Evolutionary conservation across 2,113 vertebrate species (phyloP).

Genomic region (Leucoraja erinaceus): DNA sequence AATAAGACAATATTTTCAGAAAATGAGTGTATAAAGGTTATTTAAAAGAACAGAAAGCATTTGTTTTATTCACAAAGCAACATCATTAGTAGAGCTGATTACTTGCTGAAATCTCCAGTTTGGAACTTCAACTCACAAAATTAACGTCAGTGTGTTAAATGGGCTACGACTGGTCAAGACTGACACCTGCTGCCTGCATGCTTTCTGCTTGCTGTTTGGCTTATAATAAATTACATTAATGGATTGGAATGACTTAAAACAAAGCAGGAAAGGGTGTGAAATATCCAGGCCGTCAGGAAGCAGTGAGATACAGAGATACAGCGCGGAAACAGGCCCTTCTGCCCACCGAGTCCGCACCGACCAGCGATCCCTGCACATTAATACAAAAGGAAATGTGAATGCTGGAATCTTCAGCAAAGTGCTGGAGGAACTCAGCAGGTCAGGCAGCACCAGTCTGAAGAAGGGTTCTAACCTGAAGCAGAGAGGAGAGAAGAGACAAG

Average conservation of each 20-base stretch:
- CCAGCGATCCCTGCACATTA: too few species aligned
- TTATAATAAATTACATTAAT: not conserved
- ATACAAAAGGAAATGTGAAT: too few species aligned
- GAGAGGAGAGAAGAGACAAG: not conserved
- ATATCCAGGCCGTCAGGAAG: not conserved
- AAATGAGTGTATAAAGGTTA: not conserved
- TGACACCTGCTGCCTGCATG: slow-evolving; percentile 13
- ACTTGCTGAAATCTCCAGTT: not conserved
- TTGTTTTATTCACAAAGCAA: not conserved
- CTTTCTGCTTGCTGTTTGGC: not conserved
- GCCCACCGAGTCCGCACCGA: too few species aligned
- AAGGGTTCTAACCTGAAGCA: too few species aligned
- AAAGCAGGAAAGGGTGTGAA: not conserved
- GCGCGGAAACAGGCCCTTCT: too few species aligned
- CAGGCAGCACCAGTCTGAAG: too few species aligned
- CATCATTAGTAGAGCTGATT: not conserved
- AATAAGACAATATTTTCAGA: not conserved
- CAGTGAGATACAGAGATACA: too few species aligned
- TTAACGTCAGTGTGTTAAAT: not conserved
- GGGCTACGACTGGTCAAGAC: not conserved
- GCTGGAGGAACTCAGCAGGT: too few species aligned
- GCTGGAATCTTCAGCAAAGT: too few species aligned
- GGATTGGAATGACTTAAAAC: not conserved
- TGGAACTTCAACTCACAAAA: not conserved
- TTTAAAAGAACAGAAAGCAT: not conserved